A percentile compares a stretch with the other conserved stretches of the same genome.
Conservation (phyloP, 2,888 invertebrate genomes). For the Autographa gamma region DNA sequence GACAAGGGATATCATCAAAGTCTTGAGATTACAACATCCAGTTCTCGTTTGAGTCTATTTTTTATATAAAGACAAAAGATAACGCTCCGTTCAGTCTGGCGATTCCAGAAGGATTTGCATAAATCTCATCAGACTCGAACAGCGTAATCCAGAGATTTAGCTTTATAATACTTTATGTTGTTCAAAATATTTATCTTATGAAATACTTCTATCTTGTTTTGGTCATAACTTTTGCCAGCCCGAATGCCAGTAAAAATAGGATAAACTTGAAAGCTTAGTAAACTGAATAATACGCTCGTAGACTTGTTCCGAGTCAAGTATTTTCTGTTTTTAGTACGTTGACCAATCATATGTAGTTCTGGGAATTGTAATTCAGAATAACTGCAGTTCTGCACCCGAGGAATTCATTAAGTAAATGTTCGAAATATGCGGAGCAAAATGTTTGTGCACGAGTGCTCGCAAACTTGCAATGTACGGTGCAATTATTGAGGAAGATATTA, state of each 20-base stretch:
- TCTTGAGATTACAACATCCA: not conserved
- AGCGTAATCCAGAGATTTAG: constrained; percentile 44
- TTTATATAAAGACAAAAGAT: constrained; percentile 41
- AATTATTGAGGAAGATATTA: not conserved
- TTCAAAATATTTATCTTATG: constrained; percentile 21
- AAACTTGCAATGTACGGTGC: constrained; percentile 15
- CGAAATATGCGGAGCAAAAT: constrained; percentile 20
- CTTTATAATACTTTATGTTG: constrained; percentile 44
- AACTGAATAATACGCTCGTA: constrained; percentile 21
- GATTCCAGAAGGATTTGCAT: constrained; percentile 47
- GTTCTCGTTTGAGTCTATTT: constrained; percentile 6
- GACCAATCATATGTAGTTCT: constrained; percentile 37
- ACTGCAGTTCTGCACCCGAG: constrained; percentile 20
- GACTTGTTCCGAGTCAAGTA: constrained; percentile 14
- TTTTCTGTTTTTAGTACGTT: constrained; percentile 20
- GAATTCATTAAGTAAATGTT: constrained; percentile 40
- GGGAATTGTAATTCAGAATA: constrained; percentile 33
- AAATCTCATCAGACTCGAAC: constrained; percentile 45
- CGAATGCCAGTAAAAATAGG: not conserved
- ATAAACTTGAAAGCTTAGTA: constrained; percentile 11
- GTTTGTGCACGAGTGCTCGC: constrained; percentile 12
- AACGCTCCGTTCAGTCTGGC: constrained; percentile 29
- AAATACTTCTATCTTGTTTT: constrained; percentile 29
- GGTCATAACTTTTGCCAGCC: constrained; percentile 17
- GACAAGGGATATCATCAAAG: not conserved